phyloP scores from a whole-genome alignment of 2,113 vertebrate genomes.

The Brachypteracias leptosomus region DNA sequence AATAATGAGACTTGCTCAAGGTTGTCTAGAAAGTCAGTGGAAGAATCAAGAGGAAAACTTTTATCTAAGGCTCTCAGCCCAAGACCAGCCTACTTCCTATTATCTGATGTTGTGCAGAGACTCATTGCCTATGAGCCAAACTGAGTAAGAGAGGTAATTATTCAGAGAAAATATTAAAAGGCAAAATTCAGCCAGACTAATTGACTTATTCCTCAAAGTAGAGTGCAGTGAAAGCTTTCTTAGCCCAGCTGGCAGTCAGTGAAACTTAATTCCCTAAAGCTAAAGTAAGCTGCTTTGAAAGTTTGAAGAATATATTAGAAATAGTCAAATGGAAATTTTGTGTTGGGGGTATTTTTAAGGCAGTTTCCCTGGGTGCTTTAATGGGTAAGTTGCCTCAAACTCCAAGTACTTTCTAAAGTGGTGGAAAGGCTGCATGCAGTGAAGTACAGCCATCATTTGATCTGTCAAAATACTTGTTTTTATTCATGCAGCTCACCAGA shows the following conservation, averaged over 20 bases:
- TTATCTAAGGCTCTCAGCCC: not conserved
- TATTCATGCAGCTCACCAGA: not conserved
- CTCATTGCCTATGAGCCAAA: not conserved
- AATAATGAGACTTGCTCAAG: not conserved
- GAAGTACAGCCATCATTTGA: not conserved
- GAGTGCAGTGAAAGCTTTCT: not conserved
- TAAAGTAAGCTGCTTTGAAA: not conserved
- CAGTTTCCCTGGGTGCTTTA: not conserved
- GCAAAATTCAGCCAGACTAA: not conserved
- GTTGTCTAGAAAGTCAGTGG: conserved; percentile 8
- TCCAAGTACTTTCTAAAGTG: not conserved
- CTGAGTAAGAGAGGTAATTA: not conserved
- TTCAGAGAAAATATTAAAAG: not conserved
- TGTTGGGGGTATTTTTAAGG: not conserved
- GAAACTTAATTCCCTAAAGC: not conserved
- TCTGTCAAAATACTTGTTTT: not conserved
- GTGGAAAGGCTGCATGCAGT: not conserved
- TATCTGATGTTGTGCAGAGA: not conserved
- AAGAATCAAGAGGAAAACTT: not conserved
- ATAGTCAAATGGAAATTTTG: not conserved
- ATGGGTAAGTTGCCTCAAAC: not conserved
- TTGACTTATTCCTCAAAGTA: not conserved
- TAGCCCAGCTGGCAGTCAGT: not conserved
- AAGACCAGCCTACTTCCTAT: not conserved
- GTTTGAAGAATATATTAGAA: not conserved